Evolutionary conservation across 1,140 invertebrate genomes (phyloP), one percentile per base, ranked within the genome.

Genomic region (Ladona fulva): DNA sequence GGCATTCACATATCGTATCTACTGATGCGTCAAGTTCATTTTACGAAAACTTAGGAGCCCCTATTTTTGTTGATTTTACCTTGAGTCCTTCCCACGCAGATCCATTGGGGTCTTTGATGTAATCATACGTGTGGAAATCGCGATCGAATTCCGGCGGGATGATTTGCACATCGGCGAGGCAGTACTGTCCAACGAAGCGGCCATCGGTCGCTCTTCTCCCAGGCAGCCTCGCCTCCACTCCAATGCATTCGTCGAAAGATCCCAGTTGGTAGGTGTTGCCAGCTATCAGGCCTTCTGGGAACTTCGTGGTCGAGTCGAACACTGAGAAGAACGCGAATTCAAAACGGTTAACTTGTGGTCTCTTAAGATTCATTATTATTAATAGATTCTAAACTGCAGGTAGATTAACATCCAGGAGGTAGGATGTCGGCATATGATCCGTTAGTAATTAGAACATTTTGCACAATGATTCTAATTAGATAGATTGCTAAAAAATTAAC

Each of bases 151-250:
- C 52, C 3, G 52, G 52, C 3, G 52, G 52, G 5, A 66, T 16
- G 52, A 66, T 66, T 66, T 66, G 52, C 5, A 66, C 52, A 16
- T 66, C 52, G 52, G 52, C 86, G 19, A 89, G 81, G 81, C 89
- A 90, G 81, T 89, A 89, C 82, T 89, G 86, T 0, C 86, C 86
- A 44, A 82, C 82, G 44, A 89, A 75, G 24, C 16, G 74, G 16
- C 24, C 78, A 81, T 24, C 79, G 83, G 77, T 83, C 84, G n/a
- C 83, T 83, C 76, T 85, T 82, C 0, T 82, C 83, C 19, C 80
- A 74, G 76, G 84, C 83, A 52, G 79, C 81, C 25, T 82, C 77
- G 29, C 52, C 66, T 77, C 80, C 10, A 85, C 82, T 74, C 79
- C 74, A 7, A 87, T 76, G 77, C 87, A 88, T 79, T 87, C 84